Evolutionary conservation across 2,113 vertebrate species (phyloP).

Genomic region (Herpailurus yagouaroundi): DNA sequence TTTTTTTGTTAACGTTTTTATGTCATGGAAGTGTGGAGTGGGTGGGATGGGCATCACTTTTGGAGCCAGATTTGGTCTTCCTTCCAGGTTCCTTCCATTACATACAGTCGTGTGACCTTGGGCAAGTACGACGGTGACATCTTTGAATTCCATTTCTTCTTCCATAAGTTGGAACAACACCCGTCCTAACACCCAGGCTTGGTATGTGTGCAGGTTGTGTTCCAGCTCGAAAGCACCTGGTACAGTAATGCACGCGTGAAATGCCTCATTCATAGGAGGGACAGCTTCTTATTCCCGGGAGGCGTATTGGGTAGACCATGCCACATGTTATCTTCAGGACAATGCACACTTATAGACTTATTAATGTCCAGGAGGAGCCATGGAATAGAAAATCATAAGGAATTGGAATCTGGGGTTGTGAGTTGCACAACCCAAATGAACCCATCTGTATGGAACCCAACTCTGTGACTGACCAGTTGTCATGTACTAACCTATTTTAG

Average conservation of each 20-base stretch:
- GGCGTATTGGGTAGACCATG: too few species aligned
- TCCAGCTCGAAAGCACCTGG: not conserved
- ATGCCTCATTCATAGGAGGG: not conserved
- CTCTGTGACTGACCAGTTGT: not conserved
- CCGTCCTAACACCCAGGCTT: not conserved
- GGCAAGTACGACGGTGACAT: rapidly evolving
- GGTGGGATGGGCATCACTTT: not conserved
- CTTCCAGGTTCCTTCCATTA: not conserved
- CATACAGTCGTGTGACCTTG: not conserved
- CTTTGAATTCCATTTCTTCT: not conserved
- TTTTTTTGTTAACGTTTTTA: not conserved
- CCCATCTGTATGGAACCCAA: not conserved
- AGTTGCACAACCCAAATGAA: not conserved
- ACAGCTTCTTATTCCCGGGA: not conserved
- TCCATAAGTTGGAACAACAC: not conserved
- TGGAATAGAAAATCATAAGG: not conserved
- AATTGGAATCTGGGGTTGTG: not conserved
- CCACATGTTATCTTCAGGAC: not conserved
- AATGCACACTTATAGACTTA: not conserved
- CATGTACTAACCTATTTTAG: not conserved
- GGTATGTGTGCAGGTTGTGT: not conserved
- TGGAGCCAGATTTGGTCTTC: not conserved
- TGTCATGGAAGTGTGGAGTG: not conserved
- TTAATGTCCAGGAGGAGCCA: not conserved
- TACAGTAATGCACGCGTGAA: not conserved